Evolutionary conservation across 2,888 invertebrate species (phyloP), one percentile per base, ranked within the genome.

Genomic region (Pantelozetes paolii): DNA sequence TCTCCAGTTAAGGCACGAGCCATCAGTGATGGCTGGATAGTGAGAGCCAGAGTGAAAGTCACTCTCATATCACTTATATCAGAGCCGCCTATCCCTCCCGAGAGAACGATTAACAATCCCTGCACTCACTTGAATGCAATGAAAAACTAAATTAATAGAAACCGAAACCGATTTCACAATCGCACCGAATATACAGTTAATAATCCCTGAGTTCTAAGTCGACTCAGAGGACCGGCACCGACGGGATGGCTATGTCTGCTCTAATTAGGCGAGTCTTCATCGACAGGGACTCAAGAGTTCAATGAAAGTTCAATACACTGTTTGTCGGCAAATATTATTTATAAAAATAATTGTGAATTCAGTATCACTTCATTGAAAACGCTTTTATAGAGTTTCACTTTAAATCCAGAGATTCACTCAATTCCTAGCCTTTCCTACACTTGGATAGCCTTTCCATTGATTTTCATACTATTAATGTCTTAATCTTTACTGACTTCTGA

Each of bases 71-170:
- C 40, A 23, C 69, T 42, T 42, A 45, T 45, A 69, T 69, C n/a
- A n/a, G 23, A 45, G 45, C 69, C 69, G 45, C 26, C 69, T 9
- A 69, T 69, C 42, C n/a, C 28, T 69, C 69, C 69, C 69, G 69
- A 36, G 69, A 69, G 69, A 11, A 45, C 69, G 40, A 69, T 69
- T 69, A 69, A 26, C 45, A 69, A n/a, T 69, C 15, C 69, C 69
- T 69, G 45, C 69, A 64, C 62, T 45, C 13, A 69, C 69, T 69
- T 40, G 20, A 40, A 69, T 40, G 9, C 23, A 28, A 64, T 64
- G 69, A 26, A 69, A 69, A 42, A 69, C 69, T 69, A 45, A 69
- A 69, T 69, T 69, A 69, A 69, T 69, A 69, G 69, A 69, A 42
- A 42, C 69, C 36, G 69, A 42, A 20, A 42, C 69, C 26, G 26